Conservation (phyloP, 2,888 invertebrate species). For the Anthoptus insignis region DNA sequence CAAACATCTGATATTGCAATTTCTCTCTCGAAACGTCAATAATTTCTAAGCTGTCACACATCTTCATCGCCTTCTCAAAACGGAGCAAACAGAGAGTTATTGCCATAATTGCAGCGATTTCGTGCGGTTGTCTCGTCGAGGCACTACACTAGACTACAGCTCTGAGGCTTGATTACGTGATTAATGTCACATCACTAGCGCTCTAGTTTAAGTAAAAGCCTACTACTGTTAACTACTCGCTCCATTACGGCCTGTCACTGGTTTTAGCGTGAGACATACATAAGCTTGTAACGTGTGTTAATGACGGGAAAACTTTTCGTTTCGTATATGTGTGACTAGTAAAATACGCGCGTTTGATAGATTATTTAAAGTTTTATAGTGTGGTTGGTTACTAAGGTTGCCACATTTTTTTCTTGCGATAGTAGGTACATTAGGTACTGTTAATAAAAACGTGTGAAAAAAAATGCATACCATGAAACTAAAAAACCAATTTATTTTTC, state of each 20-base stretch:
- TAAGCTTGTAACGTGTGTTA: not conserved
- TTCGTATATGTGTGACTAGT: not conserved
- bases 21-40: not conserved
- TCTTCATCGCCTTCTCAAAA: not conserved
- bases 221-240: slow-evolving; percentile 1
- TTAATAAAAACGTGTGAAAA: too few relatives aligned
- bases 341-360: too few relatives aligned
- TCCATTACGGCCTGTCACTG: slow-evolving; percentile 1
- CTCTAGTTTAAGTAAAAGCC: slow-evolving; percentile 3
- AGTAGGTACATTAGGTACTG: too few relatives aligned
- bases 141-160: not conserved
- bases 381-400: too few relatives aligned
- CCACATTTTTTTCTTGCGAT: too few relatives aligned
- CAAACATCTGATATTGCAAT: too few relatives aligned
- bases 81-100: not conserved
- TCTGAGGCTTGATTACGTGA: not conserved
- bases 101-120: not conserved
- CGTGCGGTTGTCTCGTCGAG: not conserved
- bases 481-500: too few relatives aligned
- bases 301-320: not conserved
- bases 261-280: not conserved
- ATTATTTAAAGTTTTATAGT: not conserved
- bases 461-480: too few relatives aligned
- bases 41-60: not conserved
- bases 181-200: slow-evolving; percentile 5